Conservation (phyloP, 1,140 invertebrate species). For the Sitophilus oryzae region DNA sequence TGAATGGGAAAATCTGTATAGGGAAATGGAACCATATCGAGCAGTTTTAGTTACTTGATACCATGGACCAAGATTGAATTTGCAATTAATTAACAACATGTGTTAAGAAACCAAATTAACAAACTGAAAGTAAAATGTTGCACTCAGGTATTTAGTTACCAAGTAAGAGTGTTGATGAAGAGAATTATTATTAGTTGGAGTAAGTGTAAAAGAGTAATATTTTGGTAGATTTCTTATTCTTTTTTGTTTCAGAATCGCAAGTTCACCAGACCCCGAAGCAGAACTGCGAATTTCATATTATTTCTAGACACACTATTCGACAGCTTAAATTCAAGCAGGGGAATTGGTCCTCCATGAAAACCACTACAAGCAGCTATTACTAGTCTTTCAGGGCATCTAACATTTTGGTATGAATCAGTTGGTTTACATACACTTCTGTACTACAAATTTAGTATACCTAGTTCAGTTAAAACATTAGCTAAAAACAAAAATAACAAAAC, state of each 20-base stretch:
- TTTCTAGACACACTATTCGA: constrained; percentile 9
- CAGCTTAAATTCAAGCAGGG: not conserved
- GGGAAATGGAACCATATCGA: constrained; percentile 15
- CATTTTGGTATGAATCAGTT: no score
- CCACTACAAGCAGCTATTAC: no score
- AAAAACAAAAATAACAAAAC: no score
- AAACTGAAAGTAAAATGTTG: constrained; percentile 22
- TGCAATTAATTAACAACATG: constrained; percentile 16
- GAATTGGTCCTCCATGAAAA: no score
- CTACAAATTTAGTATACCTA: no score
- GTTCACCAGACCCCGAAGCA: not conserved
- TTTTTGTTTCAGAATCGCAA: not conserved
- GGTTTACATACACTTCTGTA: no score
- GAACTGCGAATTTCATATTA: constrained; percentile 7
- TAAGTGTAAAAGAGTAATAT: no score
- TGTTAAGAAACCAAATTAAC: constrained; percentile 18
- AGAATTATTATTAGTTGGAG: not conserved
- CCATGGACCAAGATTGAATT: not conserved
- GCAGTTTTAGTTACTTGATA: constrained; percentile 9
- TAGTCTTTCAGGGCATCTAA: no score
- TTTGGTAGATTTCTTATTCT: not conserved
- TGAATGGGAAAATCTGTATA: constrained; percentile 1
- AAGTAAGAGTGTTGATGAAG: not conserved
- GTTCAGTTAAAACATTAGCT: no score
- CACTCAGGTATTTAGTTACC: constrained; percentile 18